Evolutionary conservation across 2,888 invertebrate genomes (phyloP).

Genomic region (Schizaphis graminum): DNA sequence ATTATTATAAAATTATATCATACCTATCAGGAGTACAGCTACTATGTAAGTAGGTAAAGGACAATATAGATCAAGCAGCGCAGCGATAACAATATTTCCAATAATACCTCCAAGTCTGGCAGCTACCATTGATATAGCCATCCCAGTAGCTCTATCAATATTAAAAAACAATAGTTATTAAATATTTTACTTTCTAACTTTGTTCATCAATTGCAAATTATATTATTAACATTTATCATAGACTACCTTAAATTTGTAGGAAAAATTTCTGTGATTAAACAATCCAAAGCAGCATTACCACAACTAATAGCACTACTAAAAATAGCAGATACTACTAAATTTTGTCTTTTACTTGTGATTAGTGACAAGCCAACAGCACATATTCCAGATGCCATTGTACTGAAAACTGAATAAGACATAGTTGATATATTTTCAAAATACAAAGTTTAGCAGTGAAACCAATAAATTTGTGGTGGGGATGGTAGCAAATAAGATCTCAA

Average conservation of each 20-base stretch:
- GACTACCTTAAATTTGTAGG: slow-evolving; percentile 87
- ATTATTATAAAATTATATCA: slow-evolving; percentile 64
- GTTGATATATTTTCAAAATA: neutral
- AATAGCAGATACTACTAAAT: slow-evolving; percentile 85
- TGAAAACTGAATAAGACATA: slow-evolving; percentile 77
- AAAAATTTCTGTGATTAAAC: slow-evolving; percentile 92
- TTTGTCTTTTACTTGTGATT: slow-evolving; percentile 85
- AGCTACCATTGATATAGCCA: slow-evolving; percentile 91
- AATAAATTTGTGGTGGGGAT: neutral
- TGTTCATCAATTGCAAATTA: neutral
- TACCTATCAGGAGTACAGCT: slow-evolving; percentile 82
- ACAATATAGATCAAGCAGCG: slow-evolving; percentile 88
- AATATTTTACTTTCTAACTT: neutral
- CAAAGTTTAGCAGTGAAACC: neutral
- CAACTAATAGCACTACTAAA: slow-evolving; percentile 91
- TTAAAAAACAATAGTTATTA: neutral
- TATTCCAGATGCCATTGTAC: slow-evolving; percentile 86
- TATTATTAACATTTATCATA: neutral
- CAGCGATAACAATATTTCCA: slow-evolving; percentile 90
- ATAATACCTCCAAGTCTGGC: slow-evolving; percentile 91
- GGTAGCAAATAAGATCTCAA: neutral
- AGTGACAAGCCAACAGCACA: slow-evolving; percentile 89
- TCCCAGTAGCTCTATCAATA: slow-evolving; percentile 84
- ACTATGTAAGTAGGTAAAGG: slow-evolving; percentile 94
- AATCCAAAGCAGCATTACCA: slow-evolving; percentile 91